Percentiles rank a stretch among this genome's conserved stretches.
Evolutionary conservation across 2,797 vertebrate species (phyloP).

Genomic region (Gastrophryne carolinensis): DNA sequence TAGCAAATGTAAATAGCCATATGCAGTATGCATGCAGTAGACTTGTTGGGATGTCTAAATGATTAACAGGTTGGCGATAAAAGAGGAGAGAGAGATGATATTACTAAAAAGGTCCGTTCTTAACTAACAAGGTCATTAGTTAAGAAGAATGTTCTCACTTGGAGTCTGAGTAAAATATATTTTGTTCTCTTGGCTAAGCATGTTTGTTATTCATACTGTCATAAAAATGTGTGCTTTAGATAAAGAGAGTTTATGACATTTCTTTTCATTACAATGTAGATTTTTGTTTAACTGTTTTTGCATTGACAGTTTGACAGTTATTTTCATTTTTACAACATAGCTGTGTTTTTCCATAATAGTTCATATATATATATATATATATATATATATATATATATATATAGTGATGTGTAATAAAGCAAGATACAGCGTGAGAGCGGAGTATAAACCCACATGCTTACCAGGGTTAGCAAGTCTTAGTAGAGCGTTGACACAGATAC

Average conservation of each 20-base stretch:
- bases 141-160: too few relatives aligned
- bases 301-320: background rate
- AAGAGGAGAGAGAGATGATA: too few relatives aligned
- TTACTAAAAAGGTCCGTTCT: too few relatives aligned
- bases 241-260: background rate
- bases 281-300: background rate
- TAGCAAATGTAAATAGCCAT: too few relatives aligned
- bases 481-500: constrained; percentile 42
- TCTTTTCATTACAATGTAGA: too few relatives aligned
- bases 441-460: constrained; percentile 28
- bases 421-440: background rate
- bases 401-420: background rate
- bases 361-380: background rate
- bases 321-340: background rate
- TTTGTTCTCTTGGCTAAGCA: background rate
- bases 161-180: too few relatives aligned
- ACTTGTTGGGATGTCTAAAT: too few relatives aligned
- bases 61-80: too few relatives aligned
- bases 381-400: background rate
- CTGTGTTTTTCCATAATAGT: background rate
- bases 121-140: too few relatives aligned
- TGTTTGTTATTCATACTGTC: background rate
- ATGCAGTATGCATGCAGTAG: too few relatives aligned
- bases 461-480: background rate
- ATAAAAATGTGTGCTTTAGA: background rate